Conservation (phyloP, 2,113 vertebrate species). For the Callionymus lyra region DNA sequence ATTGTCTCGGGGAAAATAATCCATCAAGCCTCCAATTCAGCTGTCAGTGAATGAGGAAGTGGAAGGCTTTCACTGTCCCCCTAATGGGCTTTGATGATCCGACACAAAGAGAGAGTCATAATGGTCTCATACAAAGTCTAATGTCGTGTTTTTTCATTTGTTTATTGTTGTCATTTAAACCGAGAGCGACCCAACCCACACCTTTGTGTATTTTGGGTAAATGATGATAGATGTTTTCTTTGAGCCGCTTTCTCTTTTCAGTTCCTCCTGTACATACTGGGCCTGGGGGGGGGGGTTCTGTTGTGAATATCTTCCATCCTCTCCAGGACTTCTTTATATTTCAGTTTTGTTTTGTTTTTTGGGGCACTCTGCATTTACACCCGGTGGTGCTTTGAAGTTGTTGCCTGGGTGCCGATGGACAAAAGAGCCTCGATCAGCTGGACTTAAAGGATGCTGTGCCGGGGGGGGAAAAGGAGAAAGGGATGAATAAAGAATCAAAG, state of each 20-base stretch:
- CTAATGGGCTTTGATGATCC: conserved; percentile 58
- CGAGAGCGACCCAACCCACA: conserved; percentile 32
- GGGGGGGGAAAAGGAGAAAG: conserved; percentile 6
- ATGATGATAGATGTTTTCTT: conserved; percentile 40
- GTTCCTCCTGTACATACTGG: conserved; percentile 17
- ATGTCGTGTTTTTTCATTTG: conserved; percentile 39
- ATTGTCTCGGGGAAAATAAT: conserved; percentile 56
- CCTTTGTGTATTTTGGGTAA: conserved; percentile 46
- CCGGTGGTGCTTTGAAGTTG: conserved; percentile 80
- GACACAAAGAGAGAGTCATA: conserved; percentile 49
- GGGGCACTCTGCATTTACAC: conserved; percentile 56
- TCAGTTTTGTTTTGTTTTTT: conserved; percentile 54
- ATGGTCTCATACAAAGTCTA: conserved; percentile 46
- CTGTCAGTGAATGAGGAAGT: conserved; percentile 56
- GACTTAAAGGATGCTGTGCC: conserved; percentile 65
- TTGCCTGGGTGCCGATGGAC: conserved; percentile 76
- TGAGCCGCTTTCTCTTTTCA: conserved; percentile 8
- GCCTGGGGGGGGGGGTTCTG: conserved; percentile 57
- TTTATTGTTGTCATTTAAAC: conserved; percentile 51
- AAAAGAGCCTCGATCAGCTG: conserved; percentile 73
- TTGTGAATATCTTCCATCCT: conserved; percentile 71
- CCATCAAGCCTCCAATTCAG: conserved; percentile 51
- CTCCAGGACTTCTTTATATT: conserved; percentile 68
- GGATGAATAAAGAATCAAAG: conserved; percentile 67
- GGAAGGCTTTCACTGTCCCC: conserved; percentile 46